A percentile compares a stretch with the other conserved stretches of the same genome.
These are phyloP conservation scores for Spongilla lacustris DNA, from an alignment of 37 sponge, comb jelly and placozoan species.

Conservation along the genomic window DNA sequence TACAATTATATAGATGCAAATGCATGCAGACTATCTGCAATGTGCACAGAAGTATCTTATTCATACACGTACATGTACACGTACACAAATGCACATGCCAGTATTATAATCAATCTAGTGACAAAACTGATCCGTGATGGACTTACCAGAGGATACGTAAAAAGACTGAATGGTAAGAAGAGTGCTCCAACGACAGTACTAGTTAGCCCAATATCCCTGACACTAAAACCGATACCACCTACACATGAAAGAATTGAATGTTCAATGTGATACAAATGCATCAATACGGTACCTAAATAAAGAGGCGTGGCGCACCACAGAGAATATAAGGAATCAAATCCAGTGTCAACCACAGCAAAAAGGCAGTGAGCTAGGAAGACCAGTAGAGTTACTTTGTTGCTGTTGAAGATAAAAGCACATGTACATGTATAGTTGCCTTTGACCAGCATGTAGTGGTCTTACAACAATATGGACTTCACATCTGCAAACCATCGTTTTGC, in stretches of 20 bases:
- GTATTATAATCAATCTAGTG: background rate
- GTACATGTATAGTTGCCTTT: too few relatives aligned
- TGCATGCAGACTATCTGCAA: too few relatives aligned
- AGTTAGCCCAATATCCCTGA: constrained; percentile 37
- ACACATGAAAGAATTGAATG: constrained; percentile 2
- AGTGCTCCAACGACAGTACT: constrained; percentile 31
- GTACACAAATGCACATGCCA: background rate
- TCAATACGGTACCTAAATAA: constrained; percentile 35
- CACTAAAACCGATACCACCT: constrained; percentile 50
- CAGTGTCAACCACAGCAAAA: constrained; percentile 43
- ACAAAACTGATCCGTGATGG: background rate
- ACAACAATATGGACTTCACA: background rate
- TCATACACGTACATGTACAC: background rate
- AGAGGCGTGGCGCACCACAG: constrained; percentile 33
- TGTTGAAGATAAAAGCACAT: too few relatives aligned
- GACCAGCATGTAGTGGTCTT: background rate
- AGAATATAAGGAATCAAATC: constrained; percentile 48
- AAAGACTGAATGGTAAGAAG: constrained; percentile 23
- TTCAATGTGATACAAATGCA: background rate
- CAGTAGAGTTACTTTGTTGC: constrained; percentile 14
- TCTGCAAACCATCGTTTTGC: background rate
- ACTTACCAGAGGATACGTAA: constrained; percentile 37
- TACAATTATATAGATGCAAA: too few relatives aligned
- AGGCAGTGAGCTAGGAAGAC: constrained; percentile 23
- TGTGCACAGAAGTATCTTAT: too few relatives aligned